Percentiles rank a stretch among this genome's conserved stretches.
Evolutionary conservation across 2,797 vertebrate genomes (phyloP).

Genomic region (Triplophysa bombifrons): DNA sequence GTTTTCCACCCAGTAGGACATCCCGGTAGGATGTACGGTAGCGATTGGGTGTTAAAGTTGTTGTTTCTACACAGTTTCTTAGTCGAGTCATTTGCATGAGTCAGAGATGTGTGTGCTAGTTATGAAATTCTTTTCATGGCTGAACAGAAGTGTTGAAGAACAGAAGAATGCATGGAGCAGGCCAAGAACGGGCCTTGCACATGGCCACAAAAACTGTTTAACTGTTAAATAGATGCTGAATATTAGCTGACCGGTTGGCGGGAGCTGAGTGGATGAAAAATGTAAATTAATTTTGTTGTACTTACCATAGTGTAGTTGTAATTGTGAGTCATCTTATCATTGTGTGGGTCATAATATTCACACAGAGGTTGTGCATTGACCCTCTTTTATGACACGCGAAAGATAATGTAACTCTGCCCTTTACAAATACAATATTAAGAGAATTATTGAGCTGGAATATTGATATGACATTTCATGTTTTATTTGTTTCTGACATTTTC

Average conservation of each 20-base stretch:
- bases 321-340: not conserved
- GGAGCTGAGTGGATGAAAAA: not conserved
- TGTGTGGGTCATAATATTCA: not conserved
- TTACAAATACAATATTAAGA: slow-evolving; percentile 10
- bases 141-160: not conserved
- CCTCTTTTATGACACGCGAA: slow-evolving; percentile 16
- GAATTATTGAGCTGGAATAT: slow-evolving; percentile 28
- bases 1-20: slow-evolving; percentile 27
- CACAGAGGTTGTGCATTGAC: slow-evolving; percentile 14
- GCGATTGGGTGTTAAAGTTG: slow-evolving; percentile 11
- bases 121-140: not conserved
- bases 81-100: slow-evolving; percentile 13
- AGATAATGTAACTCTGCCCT: slow-evolving; percentile 23
- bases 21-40: slow-evolving; percentile 22
- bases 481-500: slow-evolving; percentile 17
- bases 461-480: slow-evolving; percentile 25
- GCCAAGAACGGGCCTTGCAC: not conserved
- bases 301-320: not conserved
- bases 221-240: not conserved
- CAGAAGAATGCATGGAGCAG: not conserved
- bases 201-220: not conserved
- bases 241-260: not conserved
- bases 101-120: slow-evolving; percentile 9
- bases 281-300: not conserved
- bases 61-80: slow-evolving; percentile 22